Base-by-base conservation (phyloP, 2,888 invertebrate genomes). In the Heliconius ethilla region DNA sequence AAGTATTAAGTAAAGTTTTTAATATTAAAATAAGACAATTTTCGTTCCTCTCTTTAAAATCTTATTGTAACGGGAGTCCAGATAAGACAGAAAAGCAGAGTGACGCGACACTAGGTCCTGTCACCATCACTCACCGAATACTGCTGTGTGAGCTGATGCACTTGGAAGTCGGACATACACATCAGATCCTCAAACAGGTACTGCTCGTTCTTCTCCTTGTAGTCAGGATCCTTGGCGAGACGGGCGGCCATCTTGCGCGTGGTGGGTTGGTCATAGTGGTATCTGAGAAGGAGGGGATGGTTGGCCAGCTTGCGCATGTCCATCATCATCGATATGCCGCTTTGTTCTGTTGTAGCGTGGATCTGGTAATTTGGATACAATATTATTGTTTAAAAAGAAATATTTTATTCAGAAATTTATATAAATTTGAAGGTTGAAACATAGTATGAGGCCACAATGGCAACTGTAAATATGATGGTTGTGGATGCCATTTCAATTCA, bases 251-350 rank as follows among this genome's bases (percentile, higher is more conserved):
- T 97, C 82, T 95, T 91, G 78, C 95, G 89, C 67, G 96, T 88
- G 83, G 95, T 94, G 0, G 94, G 92, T 81, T 97, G 96, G 67
- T 95, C 95, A 87, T 97, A 98, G 89, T 97, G 96, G 86, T 95
- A 95, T 51, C 99, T 95, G 82, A 98, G 93, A 0, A 99, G 94
- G 15, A 99, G 93, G 0, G 99, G 99, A 91, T 99, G 99, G 93
- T 99, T 99, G 62, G 99, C 98, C 33, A 98, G 95, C 90, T 99
- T 99, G 3, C 99, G 95, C 91, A 99, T 96, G 89, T 98, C 97
- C 97, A 99, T 98, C 96, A 99, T 97, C 95, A 98, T 97, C 0
- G 96, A 95, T 88, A 97, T 95, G 73, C 97, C 97, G 79, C 95
- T 96, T 79, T 95, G 95, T 51, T 96, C 96, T 3, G 90, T 92